A percentile compares a stretch with the other conserved stretches of the same genome.
Evolutionary conservation across 1,140 invertebrate genomes (phyloP).

Genomic region (Diachasmimorpha longicaudata): DNA sequence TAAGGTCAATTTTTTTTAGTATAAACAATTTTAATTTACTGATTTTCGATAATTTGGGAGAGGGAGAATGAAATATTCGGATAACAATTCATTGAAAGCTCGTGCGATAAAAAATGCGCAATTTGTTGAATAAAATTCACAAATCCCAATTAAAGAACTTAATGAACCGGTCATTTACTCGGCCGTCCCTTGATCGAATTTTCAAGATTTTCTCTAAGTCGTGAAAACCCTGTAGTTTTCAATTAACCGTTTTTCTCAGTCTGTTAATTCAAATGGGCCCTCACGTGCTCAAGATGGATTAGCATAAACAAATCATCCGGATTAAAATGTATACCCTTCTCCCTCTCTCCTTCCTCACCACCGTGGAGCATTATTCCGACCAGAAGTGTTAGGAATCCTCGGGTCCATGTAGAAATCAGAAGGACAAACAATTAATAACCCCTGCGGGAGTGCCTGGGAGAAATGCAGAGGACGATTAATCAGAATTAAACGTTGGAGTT

Average conservation of each 20-base stretch:
- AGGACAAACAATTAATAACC: constrained; percentile 63
- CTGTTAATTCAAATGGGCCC: constrained; percentile 26
- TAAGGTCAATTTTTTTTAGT: too few species aligned
- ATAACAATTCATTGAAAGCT: too few species aligned
- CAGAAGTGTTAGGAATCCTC: constrained; percentile 8
- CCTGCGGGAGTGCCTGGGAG: not conserved
- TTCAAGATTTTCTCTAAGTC: not conserved
- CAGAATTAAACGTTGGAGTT: constrained; percentile 55
- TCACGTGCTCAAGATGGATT: constrained; percentile 44
- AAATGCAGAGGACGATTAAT: constrained; percentile 44
- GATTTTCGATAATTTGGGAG: too few species aligned
- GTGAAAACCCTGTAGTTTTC: not conserved
- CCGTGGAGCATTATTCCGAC: not conserved
- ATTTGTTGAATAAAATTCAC: too few species aligned
- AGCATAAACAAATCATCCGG: constrained; percentile 61
- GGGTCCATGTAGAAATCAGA: constrained; percentile 54
- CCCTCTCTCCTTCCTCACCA: not conserved
- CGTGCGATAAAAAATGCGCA: too few species aligned
- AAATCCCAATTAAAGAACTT: too few species aligned
- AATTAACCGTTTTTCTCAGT: constrained; percentile 13
- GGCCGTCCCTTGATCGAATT: not conserved
- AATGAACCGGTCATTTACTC: too few species aligned
- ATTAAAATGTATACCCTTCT: constrained; percentile 43
- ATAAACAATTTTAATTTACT: too few species aligned
- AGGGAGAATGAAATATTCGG: too few species aligned